Conservation (phyloP, 1,140 invertebrate species). For the Idris sp. region DNA sequence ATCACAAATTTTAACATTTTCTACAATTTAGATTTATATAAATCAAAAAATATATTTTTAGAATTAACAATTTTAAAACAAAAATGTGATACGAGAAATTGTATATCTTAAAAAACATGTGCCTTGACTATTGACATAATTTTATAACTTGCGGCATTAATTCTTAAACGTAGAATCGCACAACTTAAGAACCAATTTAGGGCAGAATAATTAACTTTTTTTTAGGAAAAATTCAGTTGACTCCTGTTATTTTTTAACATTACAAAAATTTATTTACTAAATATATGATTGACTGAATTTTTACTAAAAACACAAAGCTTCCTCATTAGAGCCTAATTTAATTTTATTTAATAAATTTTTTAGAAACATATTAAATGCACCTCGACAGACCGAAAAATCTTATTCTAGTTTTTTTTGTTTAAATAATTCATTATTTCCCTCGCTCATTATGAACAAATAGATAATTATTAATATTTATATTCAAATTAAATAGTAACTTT, state of each 20-base stretch:
- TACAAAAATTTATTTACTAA: background rate
- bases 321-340: background rate
- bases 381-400: slow-evolving; percentile 34
- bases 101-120: slow-evolving; percentile 1
- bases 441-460: no score
- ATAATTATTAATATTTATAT: no score
- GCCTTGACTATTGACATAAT: slow-evolving; percentile 11
- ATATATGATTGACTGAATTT: slow-evolving; percentile 9
- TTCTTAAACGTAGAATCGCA: slow-evolving; percentile 31
- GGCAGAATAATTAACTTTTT: slow-evolving; percentile 3
- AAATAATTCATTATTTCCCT: no score
- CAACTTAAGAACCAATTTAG: slow-evolving; percentile 9
- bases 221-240: slow-evolving; percentile 4
- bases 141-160: slow-evolving; percentile 25
- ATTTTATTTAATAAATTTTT: slow-evolving; percentile 9
- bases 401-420: slow-evolving; percentile 18
- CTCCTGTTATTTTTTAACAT: background rate
- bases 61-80: no score
- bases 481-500: no score
- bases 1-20: no score
- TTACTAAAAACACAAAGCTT: slow-evolving; percentile 7
- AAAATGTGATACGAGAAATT: no score
- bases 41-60: no score
- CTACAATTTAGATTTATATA: no score
- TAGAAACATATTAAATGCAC: slow-evolving; percentile 11